Evolutionary conservation across 2,797 vertebrate genomes (phyloP).

Genomic region (Sebastes kiyomatsui): DNA sequence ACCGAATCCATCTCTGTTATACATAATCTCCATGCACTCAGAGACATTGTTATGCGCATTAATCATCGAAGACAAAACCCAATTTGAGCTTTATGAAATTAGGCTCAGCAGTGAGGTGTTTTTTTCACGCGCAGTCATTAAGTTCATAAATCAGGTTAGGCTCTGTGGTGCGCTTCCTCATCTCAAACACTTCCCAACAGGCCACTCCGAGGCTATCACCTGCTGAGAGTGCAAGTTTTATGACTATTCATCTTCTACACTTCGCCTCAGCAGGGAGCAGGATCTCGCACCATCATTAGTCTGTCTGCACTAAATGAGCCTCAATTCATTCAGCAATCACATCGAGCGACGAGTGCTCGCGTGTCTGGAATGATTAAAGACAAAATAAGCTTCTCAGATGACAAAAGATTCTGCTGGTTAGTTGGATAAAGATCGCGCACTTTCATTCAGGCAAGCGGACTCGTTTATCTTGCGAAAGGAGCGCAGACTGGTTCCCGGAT

Average conservation of each 20-base stretch:
- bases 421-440: constrained; percentile 16
- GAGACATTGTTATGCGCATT: constrained; percentile 29
- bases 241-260: constrained; percentile 53
- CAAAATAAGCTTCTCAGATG: constrained; percentile 14
- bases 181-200: constrained; percentile 38
- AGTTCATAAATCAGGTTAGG: constrained; percentile 49
- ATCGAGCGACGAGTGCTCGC: constrained; percentile 18
- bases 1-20: constrained; percentile 12
- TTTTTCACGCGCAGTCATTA: constrained; percentile 36
- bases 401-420: constrained; percentile 6
- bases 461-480: background rate
- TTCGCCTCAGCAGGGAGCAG: constrained; percentile 47
- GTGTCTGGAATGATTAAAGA: constrained; percentile 47
- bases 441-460: constrained; percentile 10
- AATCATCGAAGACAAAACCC: constrained; percentile 28
- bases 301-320: constrained; percentile 53
- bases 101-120: constrained; percentile 32
- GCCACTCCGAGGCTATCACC: constrained; percentile 12
- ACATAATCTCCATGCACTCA: background rate
- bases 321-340: constrained; percentile 51
- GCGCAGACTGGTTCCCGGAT: background rate
- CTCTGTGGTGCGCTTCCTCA: constrained; percentile 37
- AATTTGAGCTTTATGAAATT: constrained; percentile 37
- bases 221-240: constrained; percentile 59
- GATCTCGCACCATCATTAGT: constrained; percentile 51